phyloP scores from a whole-genome alignment of 2,888 invertebrate genomes.

The Agapostemon virescens region DNA sequence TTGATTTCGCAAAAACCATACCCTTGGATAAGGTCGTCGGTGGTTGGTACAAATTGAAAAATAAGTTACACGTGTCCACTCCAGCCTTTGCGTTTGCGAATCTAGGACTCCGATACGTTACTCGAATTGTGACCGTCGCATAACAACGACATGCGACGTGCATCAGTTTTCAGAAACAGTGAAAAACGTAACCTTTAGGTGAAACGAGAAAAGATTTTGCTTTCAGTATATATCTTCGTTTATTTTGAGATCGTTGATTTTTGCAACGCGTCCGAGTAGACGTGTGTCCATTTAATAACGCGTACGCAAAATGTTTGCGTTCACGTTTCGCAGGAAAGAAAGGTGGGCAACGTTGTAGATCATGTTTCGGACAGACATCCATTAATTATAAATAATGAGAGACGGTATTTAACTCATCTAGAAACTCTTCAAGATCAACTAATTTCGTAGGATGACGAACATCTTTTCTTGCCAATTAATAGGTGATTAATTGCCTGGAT shows the following conservation, averaged over 20 bases:
- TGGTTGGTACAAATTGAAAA: conserved; percentile 74
- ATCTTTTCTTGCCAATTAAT: conserved; percentile 78
- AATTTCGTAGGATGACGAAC: conserved; percentile 74
- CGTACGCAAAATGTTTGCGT: not conserved
- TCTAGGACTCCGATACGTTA: conserved; percentile 7
- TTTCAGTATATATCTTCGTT: not conserved
- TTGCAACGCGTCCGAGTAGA: not conserved
- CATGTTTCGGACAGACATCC: conserved; percentile 61
- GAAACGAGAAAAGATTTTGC: not conserved
- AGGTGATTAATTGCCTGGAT: conserved; percentile 77
- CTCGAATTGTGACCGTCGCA: not conserved
- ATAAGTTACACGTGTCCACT: conserved; percentile 74
- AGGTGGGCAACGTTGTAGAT: not conserved
- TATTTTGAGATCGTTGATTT: not conserved
- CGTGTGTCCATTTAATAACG: not conserved
- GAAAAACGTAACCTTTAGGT: not conserved
- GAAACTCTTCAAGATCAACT: conserved; percentile 65
- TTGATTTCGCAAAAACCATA: conserved; percentile 75
- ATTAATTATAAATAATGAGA: conserved; percentile 76
- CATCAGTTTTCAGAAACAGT: not conserved
- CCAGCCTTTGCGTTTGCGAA: conserved; percentile 33
- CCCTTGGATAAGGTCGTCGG: conserved; percentile 56
- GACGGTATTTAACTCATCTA: conserved; percentile 53
- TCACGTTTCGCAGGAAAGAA: not conserved
- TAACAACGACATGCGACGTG: not conserved